Percentiles rank a stretch among this genome's conserved stretches.
Evolutionary conservation across 2,113 vertebrate genomes (phyloP).

Genomic region (Otus sunia): DNA sequence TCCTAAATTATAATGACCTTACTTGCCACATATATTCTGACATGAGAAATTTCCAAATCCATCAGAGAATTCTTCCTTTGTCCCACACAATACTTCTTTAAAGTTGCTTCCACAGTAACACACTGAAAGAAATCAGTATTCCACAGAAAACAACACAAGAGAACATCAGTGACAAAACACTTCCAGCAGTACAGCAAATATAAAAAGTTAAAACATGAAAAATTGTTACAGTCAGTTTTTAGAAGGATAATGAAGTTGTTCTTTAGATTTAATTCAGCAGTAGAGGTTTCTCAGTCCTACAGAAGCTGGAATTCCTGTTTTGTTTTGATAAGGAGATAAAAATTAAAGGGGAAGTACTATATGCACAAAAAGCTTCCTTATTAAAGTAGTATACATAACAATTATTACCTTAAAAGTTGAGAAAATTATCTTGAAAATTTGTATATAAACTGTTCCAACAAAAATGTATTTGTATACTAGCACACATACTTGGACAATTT

Average conservation of each 20-base stretch:
- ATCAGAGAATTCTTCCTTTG: slow-evolving; percentile 81
- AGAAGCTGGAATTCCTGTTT: neutral
- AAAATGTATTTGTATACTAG: neutral
- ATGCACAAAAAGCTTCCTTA: neutral
- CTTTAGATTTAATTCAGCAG: neutral
- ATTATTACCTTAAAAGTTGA: neutral
- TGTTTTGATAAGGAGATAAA: neutral
- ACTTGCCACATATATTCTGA: slow-evolving; percentile 90
- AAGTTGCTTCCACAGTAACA: slow-evolving; percentile 89
- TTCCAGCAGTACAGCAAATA: neutral
- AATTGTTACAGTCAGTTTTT: neutral
- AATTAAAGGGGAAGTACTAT: neutral
- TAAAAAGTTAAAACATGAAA: neutral
- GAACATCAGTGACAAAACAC: neutral
- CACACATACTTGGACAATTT: neutral
- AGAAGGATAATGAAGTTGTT: neutral
- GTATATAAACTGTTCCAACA: neutral
- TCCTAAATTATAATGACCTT: slow-evolving; percentile 58
- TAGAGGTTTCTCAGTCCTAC: neutral
- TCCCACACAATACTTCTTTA: slow-evolving; percentile 86
- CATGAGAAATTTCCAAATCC: slow-evolving; percentile 89
- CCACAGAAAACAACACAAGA: neutral
- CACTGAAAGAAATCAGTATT: slow-evolving; percentile 58
- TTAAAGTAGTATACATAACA: neutral
- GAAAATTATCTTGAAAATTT: neutral